Evolutionary conservation across 2,797 vertebrate genomes (phyloP).

Genomic region (Anguilla obscura): DNA sequence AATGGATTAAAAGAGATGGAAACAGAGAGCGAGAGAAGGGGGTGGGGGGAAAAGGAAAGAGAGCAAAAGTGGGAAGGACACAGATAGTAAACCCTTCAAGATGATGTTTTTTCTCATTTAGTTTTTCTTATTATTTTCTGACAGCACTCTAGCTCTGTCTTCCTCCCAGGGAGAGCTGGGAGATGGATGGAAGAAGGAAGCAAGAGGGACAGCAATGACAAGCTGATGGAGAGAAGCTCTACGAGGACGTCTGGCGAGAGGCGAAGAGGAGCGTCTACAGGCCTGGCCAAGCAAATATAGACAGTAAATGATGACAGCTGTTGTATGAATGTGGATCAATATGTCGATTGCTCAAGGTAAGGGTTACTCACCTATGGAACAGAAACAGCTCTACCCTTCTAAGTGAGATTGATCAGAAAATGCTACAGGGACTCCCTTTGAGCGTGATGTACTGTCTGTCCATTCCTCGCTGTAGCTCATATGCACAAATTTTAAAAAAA

Average conservation of each 20-base stretch:
- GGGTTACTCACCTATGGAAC: background rate
- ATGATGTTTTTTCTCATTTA: conserved; percentile 7
- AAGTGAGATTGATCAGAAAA: conserved; percentile 8
- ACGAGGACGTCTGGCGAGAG: background rate
- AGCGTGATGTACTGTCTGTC: background rate
- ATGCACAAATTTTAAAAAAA: background rate
- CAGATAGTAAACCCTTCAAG: background rate
- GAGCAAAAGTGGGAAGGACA: background rate
- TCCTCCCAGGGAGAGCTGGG: background rate
- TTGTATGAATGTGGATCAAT: conserved; percentile 9
- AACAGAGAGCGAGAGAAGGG: background rate
- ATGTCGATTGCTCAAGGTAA: conserved; percentile 11
- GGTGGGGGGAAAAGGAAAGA: background rate
- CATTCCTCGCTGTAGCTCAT: background rate
- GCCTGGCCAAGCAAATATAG: background rate
- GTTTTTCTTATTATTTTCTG: conserved; percentile 7
- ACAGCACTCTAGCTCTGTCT: background rate
- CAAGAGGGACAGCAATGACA: background rate
- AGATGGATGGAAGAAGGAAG: background rate
- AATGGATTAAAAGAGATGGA: background rate
- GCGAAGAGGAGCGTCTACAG: background rate
- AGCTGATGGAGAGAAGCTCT: background rate
- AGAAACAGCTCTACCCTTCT: background rate
- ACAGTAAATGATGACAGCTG: background rate
- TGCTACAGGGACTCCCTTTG: background rate